These are phyloP conservation scores for Himalopsyche tibetana DNA, from an alignment of 2,888 invertebrate genomes.

Conservation along the genomic window DNA sequence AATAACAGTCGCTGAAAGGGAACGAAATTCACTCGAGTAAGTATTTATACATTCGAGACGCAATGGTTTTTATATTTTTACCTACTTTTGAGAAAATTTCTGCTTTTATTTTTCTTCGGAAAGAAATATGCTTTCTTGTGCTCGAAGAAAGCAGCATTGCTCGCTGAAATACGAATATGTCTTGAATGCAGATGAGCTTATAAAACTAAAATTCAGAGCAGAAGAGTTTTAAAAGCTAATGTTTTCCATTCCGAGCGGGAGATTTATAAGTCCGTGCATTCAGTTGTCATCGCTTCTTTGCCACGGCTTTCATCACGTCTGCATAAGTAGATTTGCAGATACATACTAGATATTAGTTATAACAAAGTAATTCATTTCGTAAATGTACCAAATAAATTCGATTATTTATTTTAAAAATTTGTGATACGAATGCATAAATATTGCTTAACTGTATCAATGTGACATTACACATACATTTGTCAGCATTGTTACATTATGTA, in stretches of 20 bases:
- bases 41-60: slow-evolving; percentile 38
- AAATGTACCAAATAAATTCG: too few relatives aligned
- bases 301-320: neutral
- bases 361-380: too few relatives aligned
- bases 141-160: slow-evolving; percentile 34
- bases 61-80: slow-evolving; percentile 27
- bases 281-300: slow-evolving; percentile 1
- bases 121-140: slow-evolving; percentile 41
- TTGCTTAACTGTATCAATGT: too few relatives aligned
- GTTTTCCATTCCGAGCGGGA: slow-evolving; percentile 17
- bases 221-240: slow-evolving; percentile 36
- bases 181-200: slow-evolving; percentile 56
- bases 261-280: slow-evolving; percentile 12
- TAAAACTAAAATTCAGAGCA: slow-evolving; percentile 23
- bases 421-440: too few relatives aligned
- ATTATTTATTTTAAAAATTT: too few relatives aligned
- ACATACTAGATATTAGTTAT: neutral
- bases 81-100: slow-evolving; percentile 11
- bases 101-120: slow-evolving; percentile 24
- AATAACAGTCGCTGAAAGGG: neutral
- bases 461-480: too few relatives aligned
- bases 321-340: neutral
- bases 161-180: slow-evolving; percentile 54
- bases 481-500: too few relatives aligned
- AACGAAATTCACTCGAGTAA: slow-evolving; percentile 3